phyloP scores from a whole-genome alignment of 2,797 vertebrate species.

The Platyrinchus mystaceus region DNA sequence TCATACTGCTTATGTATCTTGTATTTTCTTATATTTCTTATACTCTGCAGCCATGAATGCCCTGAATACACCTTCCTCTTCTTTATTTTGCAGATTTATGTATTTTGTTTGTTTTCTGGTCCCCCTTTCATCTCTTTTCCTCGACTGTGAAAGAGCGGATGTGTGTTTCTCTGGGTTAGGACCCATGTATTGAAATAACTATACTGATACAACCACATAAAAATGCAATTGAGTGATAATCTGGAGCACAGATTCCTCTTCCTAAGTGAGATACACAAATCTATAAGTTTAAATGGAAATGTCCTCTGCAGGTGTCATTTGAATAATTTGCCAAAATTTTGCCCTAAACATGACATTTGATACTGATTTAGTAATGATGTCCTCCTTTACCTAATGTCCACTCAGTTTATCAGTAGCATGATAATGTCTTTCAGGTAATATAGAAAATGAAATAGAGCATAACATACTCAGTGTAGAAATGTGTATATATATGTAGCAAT shows the following conservation, averaged over 20 bases:
- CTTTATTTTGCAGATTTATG: not conserved
- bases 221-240: not conserved
- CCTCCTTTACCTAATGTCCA: not conserved
- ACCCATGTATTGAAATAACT: not conserved
- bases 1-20: not conserved
- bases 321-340: not conserved
- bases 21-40: not conserved
- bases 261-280: not conserved
- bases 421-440: not conserved
- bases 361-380: not conserved
- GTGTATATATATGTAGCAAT: not conserved
- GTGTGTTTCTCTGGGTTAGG: not conserved
- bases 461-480: not conserved
- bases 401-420: not conserved
- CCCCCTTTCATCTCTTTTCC: not conserved
- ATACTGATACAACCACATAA: not conserved
- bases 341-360: fast-evolving
- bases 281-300: not conserved
- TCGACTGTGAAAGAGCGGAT: not conserved
- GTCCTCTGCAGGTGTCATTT: not conserved
- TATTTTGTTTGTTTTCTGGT: not conserved
- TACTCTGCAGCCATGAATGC: not conserved
- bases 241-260: not conserved
- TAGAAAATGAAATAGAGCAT: not conserved
- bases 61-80: not conserved